Base-by-base conservation (phyloP, 2,888 invertebrate genomes). In the Drosophila multiciliata region DNA sequence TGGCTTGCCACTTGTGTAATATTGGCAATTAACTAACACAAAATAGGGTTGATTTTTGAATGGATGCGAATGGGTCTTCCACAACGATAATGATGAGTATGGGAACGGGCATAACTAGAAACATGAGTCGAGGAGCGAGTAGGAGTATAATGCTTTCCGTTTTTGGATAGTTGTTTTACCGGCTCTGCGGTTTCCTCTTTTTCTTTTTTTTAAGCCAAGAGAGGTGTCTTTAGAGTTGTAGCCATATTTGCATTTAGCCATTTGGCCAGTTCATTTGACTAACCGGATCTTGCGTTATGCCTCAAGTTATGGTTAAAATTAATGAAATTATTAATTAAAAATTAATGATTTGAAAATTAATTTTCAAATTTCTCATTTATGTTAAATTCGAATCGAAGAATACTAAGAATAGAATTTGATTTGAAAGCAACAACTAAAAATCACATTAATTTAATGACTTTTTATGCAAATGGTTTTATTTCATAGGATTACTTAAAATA, bases 21-120 rank as follows among this genome's bases (percentile, higher is more conserved):
- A 87, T 87, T 87, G 89, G 87, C 87, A 87, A 87, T 87, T 87
- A 87, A 87, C 87, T 83, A 81, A 85, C 78, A 66, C 58, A 73
- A 85, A 86, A 87, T 85, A 79, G 87, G 87, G 87, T 84, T 88
- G 87, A 88, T 87, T 88, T 82, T 83, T 88, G 87, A 88, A 84
- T 81, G 76, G 72, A 76, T 73, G 72, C 72, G 59, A 69, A 61
- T 58, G 67, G 70, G 73, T 68, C 66, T 67, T 68, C 4, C 58
- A 60, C 59, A 67, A 42, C 52, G 38, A 66, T 73, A 63, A 58
- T 53, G 63, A 76, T 58, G 69, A 68, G 60, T 50, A 65, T 76
- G 65, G n/a, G 32, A 45, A 71, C 45, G 64, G 35, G 49, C 40
- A 36, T 15, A 32, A n/a, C 20, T 11, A 33, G 26, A 42, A 48